A percentile compares a stretch with the other conserved stretches of the same genome.
Conservation (phyloP, 1,140 invertebrate genomes). For the Uloborus diversus region DNA sequence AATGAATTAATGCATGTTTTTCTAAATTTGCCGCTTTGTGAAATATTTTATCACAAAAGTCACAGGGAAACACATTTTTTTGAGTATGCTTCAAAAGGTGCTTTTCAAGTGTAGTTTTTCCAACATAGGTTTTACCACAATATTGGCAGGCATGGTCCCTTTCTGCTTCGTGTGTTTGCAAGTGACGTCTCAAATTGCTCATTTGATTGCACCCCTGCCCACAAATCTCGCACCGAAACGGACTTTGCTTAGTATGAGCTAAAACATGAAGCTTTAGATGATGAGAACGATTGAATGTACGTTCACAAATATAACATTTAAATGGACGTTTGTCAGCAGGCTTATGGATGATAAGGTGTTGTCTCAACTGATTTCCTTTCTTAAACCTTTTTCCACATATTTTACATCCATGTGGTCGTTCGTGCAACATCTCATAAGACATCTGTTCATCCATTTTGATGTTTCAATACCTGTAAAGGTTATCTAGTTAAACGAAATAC, state of each 20-base stretch:
- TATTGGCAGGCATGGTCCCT: slow-evolving; percentile 29
- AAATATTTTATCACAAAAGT: not conserved
- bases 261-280: slow-evolving; percentile 45
- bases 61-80: slow-evolving; percentile 12
- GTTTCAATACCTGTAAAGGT: too few relatives aligned
- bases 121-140: slow-evolving; percentile 46
- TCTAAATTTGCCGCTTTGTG: not conserved
- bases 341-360: slow-evolving; percentile 45
- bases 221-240: slow-evolving; percentile 42
- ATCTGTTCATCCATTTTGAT: slow-evolving; percentile 23
- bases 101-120: slow-evolving; percentile 29
- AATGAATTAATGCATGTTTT: not conserved
- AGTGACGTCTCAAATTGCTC: slow-evolving; percentile 38
- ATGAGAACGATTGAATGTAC: slow-evolving; percentile 47
- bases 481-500: too few relatives aligned
- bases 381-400: slow-evolving; percentile 53
- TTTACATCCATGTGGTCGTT: slow-evolving; percentile 40
- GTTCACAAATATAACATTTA: slow-evolving; percentile 50
- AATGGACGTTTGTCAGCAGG: slow-evolving; percentile 43
- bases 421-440: slow-evolving; percentile 34
- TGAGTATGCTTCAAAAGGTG: slow-evolving; percentile 42
- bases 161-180: slow-evolving; percentile 38
- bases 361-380: slow-evolving; percentile 47
- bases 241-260: slow-evolving; percentile 46
- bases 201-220: slow-evolving; percentile 33